Conservation (phyloP, 2,113 vertebrate genomes). For the Leucoraja erinaceus region DNA sequence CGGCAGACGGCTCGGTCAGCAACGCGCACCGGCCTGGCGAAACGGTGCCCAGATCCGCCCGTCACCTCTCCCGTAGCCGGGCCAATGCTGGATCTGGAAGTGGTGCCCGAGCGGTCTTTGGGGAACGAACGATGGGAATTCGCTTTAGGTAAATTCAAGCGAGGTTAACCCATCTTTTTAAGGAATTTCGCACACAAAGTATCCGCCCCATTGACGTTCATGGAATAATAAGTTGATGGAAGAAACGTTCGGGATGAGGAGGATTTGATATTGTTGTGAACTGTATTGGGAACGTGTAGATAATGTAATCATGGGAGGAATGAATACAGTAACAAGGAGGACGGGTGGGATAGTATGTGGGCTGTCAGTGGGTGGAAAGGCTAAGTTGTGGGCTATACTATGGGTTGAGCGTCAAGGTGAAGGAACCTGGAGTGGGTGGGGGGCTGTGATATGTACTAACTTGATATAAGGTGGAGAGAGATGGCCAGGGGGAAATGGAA, state of each 20-base stretch:
- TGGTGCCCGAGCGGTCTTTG: constrained; percentile 96
- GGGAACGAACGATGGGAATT: constrained; percentile 99
- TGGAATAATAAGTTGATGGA: too few species aligned
- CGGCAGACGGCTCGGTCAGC: background rate
- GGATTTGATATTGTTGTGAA: background rate
- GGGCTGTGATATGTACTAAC: background rate
- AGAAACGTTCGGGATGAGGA: too few species aligned
- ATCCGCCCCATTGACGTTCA: too few species aligned
- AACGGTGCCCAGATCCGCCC: background rate
- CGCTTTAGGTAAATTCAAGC: constrained; percentile 72
- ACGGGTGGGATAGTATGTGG: background rate
- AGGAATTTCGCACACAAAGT: background rate
- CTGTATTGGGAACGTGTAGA: background rate
- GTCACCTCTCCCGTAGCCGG: constrained; percentile 47
- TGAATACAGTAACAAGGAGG: background rate
- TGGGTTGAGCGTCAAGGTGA: background rate
- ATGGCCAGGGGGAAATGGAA: background rate
- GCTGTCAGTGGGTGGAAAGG: background rate
- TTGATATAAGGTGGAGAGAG: background rate
- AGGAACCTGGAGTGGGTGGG: background rate
- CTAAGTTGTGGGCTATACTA: background rate
- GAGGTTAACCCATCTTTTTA: background rate
- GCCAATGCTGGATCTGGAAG: constrained; percentile 99
- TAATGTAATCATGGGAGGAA: background rate
- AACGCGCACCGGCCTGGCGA: background rate